Evolutionary conservation across 2,888 invertebrate genomes (phyloP), one percentile per base, ranked within the genome.

Genomic region (Apamea anceps): DNA sequence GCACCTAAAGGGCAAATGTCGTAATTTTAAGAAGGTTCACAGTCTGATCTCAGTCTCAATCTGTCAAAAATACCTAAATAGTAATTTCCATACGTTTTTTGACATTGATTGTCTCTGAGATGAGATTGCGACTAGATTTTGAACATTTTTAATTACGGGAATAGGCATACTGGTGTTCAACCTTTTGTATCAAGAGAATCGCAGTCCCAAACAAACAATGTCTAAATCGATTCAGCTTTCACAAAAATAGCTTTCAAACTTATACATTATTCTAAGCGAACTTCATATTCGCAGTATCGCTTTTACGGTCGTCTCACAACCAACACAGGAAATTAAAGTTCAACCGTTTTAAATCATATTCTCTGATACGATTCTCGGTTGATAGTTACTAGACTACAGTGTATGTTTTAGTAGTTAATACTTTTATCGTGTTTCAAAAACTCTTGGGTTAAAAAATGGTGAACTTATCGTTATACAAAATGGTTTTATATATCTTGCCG

Each of bases 281-380:
- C 71, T 67, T 63, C 57, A 15, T 67, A 73, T 15, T 32, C 15
- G 13, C 21, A 51, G 25, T 75, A 71, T 72, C 51, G 66, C 37
- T 66, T 71, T 75, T 48, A 54, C 66, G 79, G 62, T 74, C 72
- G 42, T 54, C 73, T 73, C 71, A 75, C 66, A 70, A 75, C 85
- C 82, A 71, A 85, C 54, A 54, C 85, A 79, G 85, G 85, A 85
- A 85, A 85, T 85, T 82, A 85, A 85, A 79, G 85, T 82, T 85
- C 71, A 66, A 74, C 75, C 79, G 71, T 85, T 85, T 85, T 85
- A 85, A 79, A 85, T 82, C 85, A 85, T 67, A 72, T 25, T 45
- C 32, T 37, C 51, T 28, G 67, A 78, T 85, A 60, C 57, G 70
- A 48, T 74, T 37, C 63, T 83, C 28, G 28, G 25, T 66, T 45